A percentile compares a stretch with the other conserved stretches of the same genome.
Conservation (phyloP, 92 coral and sea anemone genomes). For the Phenganax subtilis region DNA sequence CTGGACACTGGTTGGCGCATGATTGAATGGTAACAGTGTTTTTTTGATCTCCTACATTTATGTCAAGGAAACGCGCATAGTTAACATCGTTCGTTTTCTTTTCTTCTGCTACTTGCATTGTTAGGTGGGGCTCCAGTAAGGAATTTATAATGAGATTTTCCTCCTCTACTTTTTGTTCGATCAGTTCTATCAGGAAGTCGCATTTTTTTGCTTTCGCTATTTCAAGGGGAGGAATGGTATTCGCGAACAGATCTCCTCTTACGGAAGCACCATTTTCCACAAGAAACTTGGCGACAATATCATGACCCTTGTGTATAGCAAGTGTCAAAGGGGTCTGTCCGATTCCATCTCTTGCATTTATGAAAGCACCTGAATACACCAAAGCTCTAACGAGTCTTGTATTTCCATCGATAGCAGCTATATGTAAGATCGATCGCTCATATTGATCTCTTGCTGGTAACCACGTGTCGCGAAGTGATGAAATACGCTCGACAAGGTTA, state of each 20-base stretch:
- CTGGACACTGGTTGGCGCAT: slow-evolving; percentile 51
- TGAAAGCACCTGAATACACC: slow-evolving; percentile 8
- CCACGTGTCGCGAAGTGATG: neutral
- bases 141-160: neutral
- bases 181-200: neutral
- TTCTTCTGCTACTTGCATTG: neutral
- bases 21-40: slow-evolving; percentile 49
- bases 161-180: neutral
- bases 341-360: slow-evolving; percentile 25
- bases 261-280: slow-evolving; percentile 16
- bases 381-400: slow-evolving; percentile 17
- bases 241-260: neutral
- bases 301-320: slow-evolving; percentile 19
- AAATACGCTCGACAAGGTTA: neutral
- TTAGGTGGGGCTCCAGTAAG: neutral
- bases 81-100: too few relatives aligned
- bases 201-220: slow-evolving; percentile 11
- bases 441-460: slow-evolving; percentile 14
- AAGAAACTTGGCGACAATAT: neutral
- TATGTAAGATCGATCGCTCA: slow-evolving; percentile 13
- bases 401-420: slow-evolving; percentile 23
- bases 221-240: slow-evolving; percentile 4
- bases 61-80: slow-evolving; percentile 40
- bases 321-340: slow-evolving; percentile 33
- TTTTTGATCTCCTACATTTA: slow-evolving; percentile 55